Base-by-base conservation (phyloP, 1,140 invertebrate genomes). In the Mya arenaria region DNA sequence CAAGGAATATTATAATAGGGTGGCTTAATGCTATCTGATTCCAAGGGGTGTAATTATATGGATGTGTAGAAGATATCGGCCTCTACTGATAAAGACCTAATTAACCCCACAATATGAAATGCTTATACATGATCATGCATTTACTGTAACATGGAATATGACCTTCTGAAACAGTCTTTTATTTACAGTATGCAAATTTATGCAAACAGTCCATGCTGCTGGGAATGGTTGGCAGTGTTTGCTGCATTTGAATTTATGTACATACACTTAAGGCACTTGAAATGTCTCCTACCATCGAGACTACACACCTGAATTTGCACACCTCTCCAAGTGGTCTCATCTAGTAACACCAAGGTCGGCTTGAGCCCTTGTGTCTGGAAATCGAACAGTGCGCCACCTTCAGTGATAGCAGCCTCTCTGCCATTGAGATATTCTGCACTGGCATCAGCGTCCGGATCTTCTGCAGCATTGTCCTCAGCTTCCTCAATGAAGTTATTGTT, bases 261-360 rank as follows among this genome's bases (percentile, higher is more conserved):
- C 0, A 84, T 78, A 62, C 90, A 91, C 25, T 87, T 86, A 2
- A 82, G 63, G 80, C 90, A 91, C 75, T 88, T 87, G 80, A 89
- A 91, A 30, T 84, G 85, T 58, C 85, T 87, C 37, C 84, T 85
- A 2, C 86, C 85, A 79, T 86, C 85, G 19, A 86, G 79, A 55
- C 78, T 86, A 48, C 88, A 89, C 17, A 85, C 63, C 56, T 87
- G 83, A 23, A 90, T 81, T 25, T 86, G 85, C 44, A 85, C 71
- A n/a, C 89, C 89, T 52, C 81, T 62, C 85, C 84, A 87, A 1
- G 41, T 85, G 3, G 69, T 83, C 25, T 88, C 85, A 73, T 88
- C 87, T 52, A 77, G 75, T n/a, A 88, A 28, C 6, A 81, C 28
- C 10, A 86, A 15, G 4, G 63, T 44, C 63, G 80, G 74, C 60